Evolutionary conservation across 2,888 invertebrate species (phyloP).

Genomic region (Caenorhabditis sinica): DNA sequence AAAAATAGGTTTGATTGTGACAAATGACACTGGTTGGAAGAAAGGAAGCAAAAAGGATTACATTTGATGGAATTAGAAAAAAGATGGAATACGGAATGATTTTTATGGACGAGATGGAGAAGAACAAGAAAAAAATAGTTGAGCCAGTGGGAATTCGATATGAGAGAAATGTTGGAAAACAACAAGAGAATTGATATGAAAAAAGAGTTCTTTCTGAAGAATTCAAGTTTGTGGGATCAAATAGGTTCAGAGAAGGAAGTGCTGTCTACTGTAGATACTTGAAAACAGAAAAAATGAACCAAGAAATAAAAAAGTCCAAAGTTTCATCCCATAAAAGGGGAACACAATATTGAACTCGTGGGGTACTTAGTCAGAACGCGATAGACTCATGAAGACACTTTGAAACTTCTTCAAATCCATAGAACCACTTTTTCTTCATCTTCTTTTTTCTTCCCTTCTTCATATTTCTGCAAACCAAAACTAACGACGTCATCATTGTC

Average conservation of each 20-base stretch:
- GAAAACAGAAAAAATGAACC: background rate
- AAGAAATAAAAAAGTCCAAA: slow-evolving; percentile 9
- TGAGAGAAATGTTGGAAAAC: background rate
- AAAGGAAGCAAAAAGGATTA: slow-evolving; percentile 26
- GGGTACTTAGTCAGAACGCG: slow-evolving; percentile 11
- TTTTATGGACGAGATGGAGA: background rate
- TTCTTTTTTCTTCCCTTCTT: slow-evolving; percentile 9
- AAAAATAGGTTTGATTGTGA: slow-evolving; percentile 47
- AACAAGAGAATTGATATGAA: background rate
- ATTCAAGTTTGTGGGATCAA: background rate
- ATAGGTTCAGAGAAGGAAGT: no score
- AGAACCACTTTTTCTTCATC: slow-evolving; percentile 16
- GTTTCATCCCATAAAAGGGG: background rate
- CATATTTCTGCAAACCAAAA: slow-evolving; percentile 15
- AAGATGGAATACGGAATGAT: background rate
- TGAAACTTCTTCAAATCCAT: slow-evolving; percentile 21
- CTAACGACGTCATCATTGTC: slow-evolving; percentile 45
- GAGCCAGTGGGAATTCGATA: background rate
- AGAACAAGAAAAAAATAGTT: background rate
- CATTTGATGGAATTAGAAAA: slow-evolving; percentile 32
- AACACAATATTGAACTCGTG: background rate
- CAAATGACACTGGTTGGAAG: slow-evolving; percentile 30
- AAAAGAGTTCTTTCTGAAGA: background rate
- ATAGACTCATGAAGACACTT: slow-evolving; percentile 12
- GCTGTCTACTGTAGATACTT: no score